Conservation (phyloP, 1,140 invertebrate genomes). For the Carcinoscorpius rotundicauda region DNA sequence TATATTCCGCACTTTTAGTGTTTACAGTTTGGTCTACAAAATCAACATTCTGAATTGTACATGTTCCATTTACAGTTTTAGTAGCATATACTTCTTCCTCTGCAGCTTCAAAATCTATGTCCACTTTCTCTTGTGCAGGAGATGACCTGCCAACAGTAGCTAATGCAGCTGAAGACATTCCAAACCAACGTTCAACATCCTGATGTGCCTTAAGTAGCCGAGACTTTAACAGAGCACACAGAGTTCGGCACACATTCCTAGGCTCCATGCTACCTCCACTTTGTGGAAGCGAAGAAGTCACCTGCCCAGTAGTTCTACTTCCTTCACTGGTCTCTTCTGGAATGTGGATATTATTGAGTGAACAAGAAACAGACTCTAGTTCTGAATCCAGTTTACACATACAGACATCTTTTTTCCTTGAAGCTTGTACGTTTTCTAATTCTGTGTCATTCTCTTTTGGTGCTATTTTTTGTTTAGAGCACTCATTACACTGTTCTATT, state of each 20-base stretch:
- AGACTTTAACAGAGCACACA: slow-evolving; percentile 57
- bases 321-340: slow-evolving; percentile 14
- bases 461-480: background rate
- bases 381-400: background rate
- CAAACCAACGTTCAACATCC: slow-evolving; percentile 44
- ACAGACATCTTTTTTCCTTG: too few species aligned
- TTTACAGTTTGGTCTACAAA: too few species aligned
- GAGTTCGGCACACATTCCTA: slow-evolving; percentile 50
- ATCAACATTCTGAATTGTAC: too few species aligned
- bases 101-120: too few species aligned
- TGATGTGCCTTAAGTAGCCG: slow-evolving; percentile 57
- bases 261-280: slow-evolving; percentile 15
- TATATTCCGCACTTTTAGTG: too few species aligned
- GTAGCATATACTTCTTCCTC: too few species aligned
- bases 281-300: slow-evolving; percentile 29
- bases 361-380: background rate
- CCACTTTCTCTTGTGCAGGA: too few species aligned
- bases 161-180: slow-evolving; percentile 20
- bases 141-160: too few species aligned
- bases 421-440: background rate
- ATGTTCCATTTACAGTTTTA: too few species aligned
- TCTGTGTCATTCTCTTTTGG: background rate
- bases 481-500: background rate
- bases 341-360: background rate
- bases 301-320: background rate